Conservation (phyloP, 2,888 invertebrate species). For the Mimachlamys varia region DNA sequence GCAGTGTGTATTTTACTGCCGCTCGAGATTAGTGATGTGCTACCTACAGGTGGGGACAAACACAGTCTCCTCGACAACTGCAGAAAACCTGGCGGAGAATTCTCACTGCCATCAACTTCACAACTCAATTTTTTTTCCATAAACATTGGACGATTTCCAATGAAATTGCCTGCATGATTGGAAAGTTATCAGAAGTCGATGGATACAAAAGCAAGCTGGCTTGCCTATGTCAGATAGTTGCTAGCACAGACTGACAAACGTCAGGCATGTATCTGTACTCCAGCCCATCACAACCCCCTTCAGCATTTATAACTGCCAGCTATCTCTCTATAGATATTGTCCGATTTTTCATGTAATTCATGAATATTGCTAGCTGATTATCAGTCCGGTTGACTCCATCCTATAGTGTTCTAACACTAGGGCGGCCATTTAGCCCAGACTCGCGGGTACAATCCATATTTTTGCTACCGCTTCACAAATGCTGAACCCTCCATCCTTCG, state of each 20-base stretch:
- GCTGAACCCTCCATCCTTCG: background rate
- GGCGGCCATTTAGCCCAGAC: background rate
- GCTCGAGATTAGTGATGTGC: background rate
- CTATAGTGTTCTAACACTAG: background rate
- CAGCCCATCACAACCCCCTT: background rate
- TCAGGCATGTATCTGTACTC: background rate
- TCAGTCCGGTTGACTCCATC: background rate
- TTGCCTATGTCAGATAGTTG: constrained; percentile 7
- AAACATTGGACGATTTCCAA: constrained; percentile 9
- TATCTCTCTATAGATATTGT: constrained; percentile 12
- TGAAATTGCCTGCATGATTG: constrained; percentile 36
- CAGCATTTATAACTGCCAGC: background rate
- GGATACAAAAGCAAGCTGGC: constrained; percentile 36
- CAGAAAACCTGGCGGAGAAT: constrained; percentile 24
- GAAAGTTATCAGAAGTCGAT: constrained; percentile 17
- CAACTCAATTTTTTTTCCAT: background rate
- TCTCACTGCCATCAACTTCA: background rate
- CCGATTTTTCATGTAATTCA: constrained; percentile 18
- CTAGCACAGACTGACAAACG: background rate
- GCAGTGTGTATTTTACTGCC: background rate
- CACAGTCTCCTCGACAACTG: background rate
- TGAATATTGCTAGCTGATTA: constrained; percentile 25
- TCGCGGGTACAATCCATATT: background rate
- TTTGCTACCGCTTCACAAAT: background rate
- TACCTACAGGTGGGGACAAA: background rate